Evolutionary conservation across 2,113 vertebrate genomes (phyloP), one percentile per base, ranked within the genome.

Genomic region (Mola mola): DNA sequence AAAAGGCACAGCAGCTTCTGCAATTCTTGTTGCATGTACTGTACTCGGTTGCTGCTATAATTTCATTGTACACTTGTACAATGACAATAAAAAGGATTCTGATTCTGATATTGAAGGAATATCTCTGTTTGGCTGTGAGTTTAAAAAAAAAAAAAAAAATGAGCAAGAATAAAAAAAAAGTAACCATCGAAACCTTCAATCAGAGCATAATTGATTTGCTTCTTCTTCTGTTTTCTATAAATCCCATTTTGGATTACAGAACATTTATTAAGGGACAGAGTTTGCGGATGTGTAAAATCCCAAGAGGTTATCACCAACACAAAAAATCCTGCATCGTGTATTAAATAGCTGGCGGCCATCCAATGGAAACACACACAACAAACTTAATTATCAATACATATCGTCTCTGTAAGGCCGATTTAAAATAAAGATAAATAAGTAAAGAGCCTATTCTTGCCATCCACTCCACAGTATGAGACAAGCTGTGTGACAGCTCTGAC

Each of bases 161-260:
- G 5, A n/a, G 29, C 1, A 24, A 66, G 6, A 51, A 25, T 12
- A 47, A 66, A 66, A 48, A 20, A 10, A 43, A 60, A n/a, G n/a
- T n/a, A n/a, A n/a, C n/a, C 20, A 68, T 31, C 31, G 31, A 33
- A 66, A 66, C n/a, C 56, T 46, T 19, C 0, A 68, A 49, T 67
- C 26, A 19, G 26, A 33, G 21, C 52, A 46, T 25, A 76, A 68
- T 60, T 65, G 25, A 71, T n/a, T n/a, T n/a, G n/a, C n/a, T n/a
- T n/a, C n/a, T n/a, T n/a, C n/a, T n/a, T n/a, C n/a, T n/a, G n/a
- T n/a, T n/a, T n/a, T n/a, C 19, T 15, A 24, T 21, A 50, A 41
- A 17, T 63, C 37, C 51, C 24, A 59, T 59, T 24, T 58, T 33
- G 29, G 47, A 19, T 51, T 36, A 47, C 5, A 47, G 47, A 49